Percentiles rank a stretch among this genome's conserved stretches.
phyloP scores from a whole-genome alignment of 2,888 invertebrate genomes.

The Nebria brevicollis region DNA sequence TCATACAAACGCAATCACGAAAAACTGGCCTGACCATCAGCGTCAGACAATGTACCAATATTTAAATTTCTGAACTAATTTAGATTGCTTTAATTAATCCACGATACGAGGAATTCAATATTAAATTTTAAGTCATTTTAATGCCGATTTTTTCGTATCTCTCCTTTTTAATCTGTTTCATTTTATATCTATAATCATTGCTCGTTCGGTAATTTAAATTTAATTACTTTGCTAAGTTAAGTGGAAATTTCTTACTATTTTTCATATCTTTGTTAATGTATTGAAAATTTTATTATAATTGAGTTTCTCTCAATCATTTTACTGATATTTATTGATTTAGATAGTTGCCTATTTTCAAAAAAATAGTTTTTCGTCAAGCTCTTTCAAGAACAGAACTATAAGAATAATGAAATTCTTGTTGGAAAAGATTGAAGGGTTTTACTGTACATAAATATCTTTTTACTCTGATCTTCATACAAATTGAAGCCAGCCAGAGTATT shows the following conservation, averaged over 20 bases:
- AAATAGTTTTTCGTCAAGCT: too few relatives aligned
- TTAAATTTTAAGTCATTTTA: slow-evolving; percentile 29
- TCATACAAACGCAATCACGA: background rate
- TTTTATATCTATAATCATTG: background rate
- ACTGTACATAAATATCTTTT: too few relatives aligned
- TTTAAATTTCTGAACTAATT: slow-evolving; percentile 35
- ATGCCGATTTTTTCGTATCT: slow-evolving; percentile 18
- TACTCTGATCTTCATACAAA: background rate
- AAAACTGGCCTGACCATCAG: background rate
- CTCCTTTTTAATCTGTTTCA: slow-evolving; percentile 6
- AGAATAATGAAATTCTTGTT: too few relatives aligned
- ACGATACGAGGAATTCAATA: slow-evolving; percentile 26
- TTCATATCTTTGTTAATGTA: too few relatives aligned
- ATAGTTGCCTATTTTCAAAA: too few relatives aligned
- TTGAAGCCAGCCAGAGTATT: background rate
- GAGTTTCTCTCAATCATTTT: too few relatives aligned
- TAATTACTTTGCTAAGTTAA: slow-evolving; percentile 16
- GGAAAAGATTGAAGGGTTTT: too few relatives aligned
- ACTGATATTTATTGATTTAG: too few relatives aligned
- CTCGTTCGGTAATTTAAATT: slow-evolving; percentile 16
- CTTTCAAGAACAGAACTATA: too few relatives aligned
- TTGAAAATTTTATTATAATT: too few relatives aligned
- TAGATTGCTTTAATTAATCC: slow-evolving; percentile 40
- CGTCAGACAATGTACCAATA: slow-evolving; percentile 2
- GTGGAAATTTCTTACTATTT: slow-evolving; percentile 12